Base-by-base conservation (phyloP, 2,888 invertebrate genomes). In the Hyposoter didymator region DNA sequence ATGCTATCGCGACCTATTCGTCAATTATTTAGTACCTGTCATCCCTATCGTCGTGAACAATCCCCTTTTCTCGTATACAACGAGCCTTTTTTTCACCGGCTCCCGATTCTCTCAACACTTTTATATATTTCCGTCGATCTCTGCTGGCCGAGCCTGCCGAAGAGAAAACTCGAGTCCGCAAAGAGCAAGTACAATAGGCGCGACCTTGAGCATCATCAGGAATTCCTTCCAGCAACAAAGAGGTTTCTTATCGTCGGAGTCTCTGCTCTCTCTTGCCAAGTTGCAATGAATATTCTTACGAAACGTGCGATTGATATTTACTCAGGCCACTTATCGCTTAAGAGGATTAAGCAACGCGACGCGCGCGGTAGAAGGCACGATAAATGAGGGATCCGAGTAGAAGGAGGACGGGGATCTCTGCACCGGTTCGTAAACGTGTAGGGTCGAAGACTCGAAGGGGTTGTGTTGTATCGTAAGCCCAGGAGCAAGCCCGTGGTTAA, bases 291-390 rank as follows among this genome's bases (percentile, higher is more conserved):
- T 19, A 59, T 70, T 89, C 90, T 89, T 89, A 88, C 70, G 82
- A 90, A 89, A 89, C 88, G 90, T 92, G 92, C 10, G 39, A 93
- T 93, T 92, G 93, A 93, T 93, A 93, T 92, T 92, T 92, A 92
- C 91, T 90, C 90, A 90, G 90, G 90, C 89, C 90, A 90, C 90
- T 91, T 89, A 90, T 90, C 92, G 90, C 91, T 92, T 92, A 92
- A 93, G 92, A 92, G 93, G 93, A 92, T 93, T 92, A 92, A 90
- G 90, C 89, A 90, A 90, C 90, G 84, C 5, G 39, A n/a, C n/a
- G n/a, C n/a, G n/a, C n/a, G 10, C 89, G 89, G 75, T 69, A 67
- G 82, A 76, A 84, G 86, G 72, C 39, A 55, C 78, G 47, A 84
- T 73, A 78, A 64, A 70, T 52, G 52, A 78, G 55, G 76, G 49